Evolutionary conservation across 1,140 invertebrate genomes (phyloP), one percentile per base, ranked within the genome.

Genomic region (Achatina immaculata): DNA sequence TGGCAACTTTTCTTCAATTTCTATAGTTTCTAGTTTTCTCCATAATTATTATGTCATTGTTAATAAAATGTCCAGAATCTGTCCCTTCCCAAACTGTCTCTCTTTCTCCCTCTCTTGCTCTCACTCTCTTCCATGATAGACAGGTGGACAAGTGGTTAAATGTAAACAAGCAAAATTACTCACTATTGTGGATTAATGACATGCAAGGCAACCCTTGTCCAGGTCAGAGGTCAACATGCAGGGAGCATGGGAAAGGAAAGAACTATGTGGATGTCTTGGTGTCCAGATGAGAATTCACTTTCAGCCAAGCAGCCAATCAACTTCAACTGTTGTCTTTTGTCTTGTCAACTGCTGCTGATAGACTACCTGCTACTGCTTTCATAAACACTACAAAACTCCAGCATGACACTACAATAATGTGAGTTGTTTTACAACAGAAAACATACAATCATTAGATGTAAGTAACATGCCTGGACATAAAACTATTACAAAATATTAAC

Each of bases 181-280:
- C 74, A 76, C 74, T 38, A 76, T 48, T 14, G 58, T 2, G 21
- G 34, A 31, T 62, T 76, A 58, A 65, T 62, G 43, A 16, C 43
- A 73, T 73, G 43, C 68, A 48, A 2, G 19, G 42, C 14, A 21
- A 51, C 43, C 42, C 28, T 2, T 24, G 6, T 43, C 42, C 40
- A 73, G 43, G 28, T 73, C 71, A 73, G n/a, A 51, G 58, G 16
- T 69, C 78, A 79, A 55, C 78, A 72, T 79, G 78, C 65, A 51
- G 68, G 78, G 42, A 40, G 58, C 58, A 31, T 31, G 28, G 51
- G 51, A 21, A 62, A 6, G n/a, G 58, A 34, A 3, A 31, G 28
- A 31, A 62, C 58, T 31, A 16, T 11, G 9, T 11, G 28, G 58
- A 62, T 31, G 55, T 16, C 42, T 7, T 73, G 71, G 31, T 42